A percentile compares a stretch with the other conserved stretches of the same genome.
Evolutionary conservation across 2,797 vertebrate genomes (phyloP).

Genomic region (Enteromius thamalakanensis): DNA sequence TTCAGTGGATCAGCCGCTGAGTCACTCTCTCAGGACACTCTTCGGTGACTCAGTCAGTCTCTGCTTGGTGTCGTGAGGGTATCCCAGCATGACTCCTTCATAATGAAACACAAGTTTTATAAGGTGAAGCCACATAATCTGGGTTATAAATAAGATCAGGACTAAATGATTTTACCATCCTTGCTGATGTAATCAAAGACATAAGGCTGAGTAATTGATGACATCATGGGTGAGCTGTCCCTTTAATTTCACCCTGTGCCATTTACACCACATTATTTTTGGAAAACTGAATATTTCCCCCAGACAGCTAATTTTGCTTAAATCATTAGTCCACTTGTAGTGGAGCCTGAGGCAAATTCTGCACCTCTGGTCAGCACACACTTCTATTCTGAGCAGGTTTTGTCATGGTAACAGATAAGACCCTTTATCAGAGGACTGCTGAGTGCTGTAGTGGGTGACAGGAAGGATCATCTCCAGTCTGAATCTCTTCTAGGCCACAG

Average conservation of each 20-base stretch:
- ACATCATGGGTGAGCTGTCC: background rate
- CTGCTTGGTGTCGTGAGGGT: background rate
- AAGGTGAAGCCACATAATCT: background rate
- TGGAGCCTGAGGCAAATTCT: conserved; percentile 4
- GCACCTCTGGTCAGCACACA: conserved; percentile 1
- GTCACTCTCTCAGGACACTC: background rate
- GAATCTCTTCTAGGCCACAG: conserved; percentile 24
- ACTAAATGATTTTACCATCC: conserved; percentile 1
- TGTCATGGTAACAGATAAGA: conserved; percentile 44
- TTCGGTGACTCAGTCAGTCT: conserved; percentile 7
- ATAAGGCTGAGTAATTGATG: no score
- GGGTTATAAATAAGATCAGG: background rate
- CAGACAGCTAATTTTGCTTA: background rate
- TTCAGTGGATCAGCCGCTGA: conserved; percentile 5
- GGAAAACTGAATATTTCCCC: background rate
- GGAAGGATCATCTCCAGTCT: conserved; percentile 2
- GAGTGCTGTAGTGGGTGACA: conserved; percentile 14
- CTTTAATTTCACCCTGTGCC: background rate
- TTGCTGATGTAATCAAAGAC: background rate
- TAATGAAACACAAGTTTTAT: conserved; percentile 3
- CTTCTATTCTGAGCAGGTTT: conserved; percentile 27
- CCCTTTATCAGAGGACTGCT: conserved; percentile 17
- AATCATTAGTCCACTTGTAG: background rate
- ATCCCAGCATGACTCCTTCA: conserved; percentile 5
- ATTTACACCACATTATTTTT: no score